Base-by-base conservation (phyloP, 2,113 vertebrate genomes). In the Eclectus roratus region DNA sequence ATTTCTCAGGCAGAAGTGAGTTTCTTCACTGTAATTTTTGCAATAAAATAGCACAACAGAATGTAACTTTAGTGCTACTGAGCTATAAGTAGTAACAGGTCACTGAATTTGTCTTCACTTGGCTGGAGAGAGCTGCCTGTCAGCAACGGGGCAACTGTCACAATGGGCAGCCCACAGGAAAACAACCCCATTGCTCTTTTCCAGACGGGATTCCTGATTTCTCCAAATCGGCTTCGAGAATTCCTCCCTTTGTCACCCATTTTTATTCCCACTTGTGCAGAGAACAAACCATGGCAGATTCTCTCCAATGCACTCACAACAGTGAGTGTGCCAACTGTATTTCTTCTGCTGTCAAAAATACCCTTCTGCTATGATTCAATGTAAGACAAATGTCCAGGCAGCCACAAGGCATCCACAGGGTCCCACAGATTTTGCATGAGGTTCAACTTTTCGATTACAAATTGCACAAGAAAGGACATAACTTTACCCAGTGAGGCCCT, bases 261-360 rank as follows among this genome's bases (percentile, higher is more conserved):
- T 82, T 90, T 77, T 50, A 35, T n/a, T 43, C 80, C n/a, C 61
- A 1, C 17, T 89, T 23, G 16, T 41, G 72, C 7, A 63, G 55
- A 31, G 9, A 39, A 10, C 1, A 1, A 49, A 44, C 18, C 0
- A 1, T 6, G 19, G 29, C 19, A 16, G 39, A 13, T 60, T 82
- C 68, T 29, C 64, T 70, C 4, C 37, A 24, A 27, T 6, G 7
- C 4, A 39, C 23, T 80, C 58, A 15, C 37, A 74, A 33, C 0
- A 73, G 12, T 13, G 39, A 16, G 8, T 28, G 18, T 31, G 25
- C 49, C 43, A 49, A 4, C n/a, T 70, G 53, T 9, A 44, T 20
- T 83, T 13, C 9, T 44, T 76, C 60, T 47, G 28, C 63, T 85
- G 58, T 21, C 49, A 85, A 61, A 93, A 84, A 11, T 1, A 63